Percentiles rank a stretch among this genome's conserved stretches.
Evolutionary conservation across 1,140 invertebrate genomes (phyloP).

Genomic region (Lethrus apterus): DNA sequence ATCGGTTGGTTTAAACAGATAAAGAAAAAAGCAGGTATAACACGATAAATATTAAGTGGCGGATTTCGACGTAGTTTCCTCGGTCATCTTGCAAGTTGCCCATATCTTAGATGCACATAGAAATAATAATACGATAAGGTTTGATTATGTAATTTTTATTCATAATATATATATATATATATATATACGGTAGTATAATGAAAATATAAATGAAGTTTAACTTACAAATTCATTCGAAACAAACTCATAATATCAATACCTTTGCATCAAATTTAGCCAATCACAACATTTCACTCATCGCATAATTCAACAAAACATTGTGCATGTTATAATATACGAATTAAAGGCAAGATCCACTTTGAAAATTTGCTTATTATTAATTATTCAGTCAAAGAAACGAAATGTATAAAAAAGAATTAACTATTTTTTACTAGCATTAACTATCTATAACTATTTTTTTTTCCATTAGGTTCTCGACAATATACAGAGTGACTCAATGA

Average conservation of each 20-base stretch:
- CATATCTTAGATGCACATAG: constrained; percentile 1
- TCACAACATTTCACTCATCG: neutral
- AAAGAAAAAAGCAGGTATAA: constrained; percentile 5
- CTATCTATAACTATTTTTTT: constrained; percentile 5
- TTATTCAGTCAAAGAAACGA: constrained; percentile 25
- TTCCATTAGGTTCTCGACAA: neutral
- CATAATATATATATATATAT: too few relatives aligned
- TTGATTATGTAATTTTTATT: constrained; percentile 8
- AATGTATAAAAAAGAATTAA: constrained; percentile 27
- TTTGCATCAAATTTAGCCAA: constrained; percentile 2
- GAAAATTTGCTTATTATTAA: constrained; percentile 14
- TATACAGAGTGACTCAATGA: constrained; percentile 9
- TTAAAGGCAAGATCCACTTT: constrained; percentile 8
- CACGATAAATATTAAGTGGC: neutral
- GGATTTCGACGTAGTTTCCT: neutral
- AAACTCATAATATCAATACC: constrained; percentile 3
- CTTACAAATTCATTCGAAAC: neutral
- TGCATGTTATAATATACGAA: constrained; percentile 1
- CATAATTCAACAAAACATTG: neutral
- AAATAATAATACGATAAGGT: constrained; percentile 7
- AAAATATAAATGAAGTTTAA: constrained; percentile 6
- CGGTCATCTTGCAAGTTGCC: neutral
- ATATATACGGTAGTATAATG: too few relatives aligned
- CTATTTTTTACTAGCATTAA: constrained; percentile 23
- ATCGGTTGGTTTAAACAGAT: constrained; percentile 23